phyloP scores from a whole-genome alignment of 1,140 invertebrate species.

The Tribolium madens region DNA sequence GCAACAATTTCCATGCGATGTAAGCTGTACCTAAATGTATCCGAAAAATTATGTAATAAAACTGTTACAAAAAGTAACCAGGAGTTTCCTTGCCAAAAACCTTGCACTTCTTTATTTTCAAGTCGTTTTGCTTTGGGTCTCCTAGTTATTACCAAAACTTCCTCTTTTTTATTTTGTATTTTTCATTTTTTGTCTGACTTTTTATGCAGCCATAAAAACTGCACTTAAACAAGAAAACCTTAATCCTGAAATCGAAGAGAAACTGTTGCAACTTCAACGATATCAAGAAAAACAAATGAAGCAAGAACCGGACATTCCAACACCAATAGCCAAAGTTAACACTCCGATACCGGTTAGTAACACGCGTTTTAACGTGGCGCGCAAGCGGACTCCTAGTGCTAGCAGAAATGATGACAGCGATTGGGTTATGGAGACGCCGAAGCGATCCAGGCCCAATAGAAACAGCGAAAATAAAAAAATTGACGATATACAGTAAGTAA shows the following conservation, averaged over 20 bases:
- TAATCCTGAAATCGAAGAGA: slow-evolving; percentile 94
- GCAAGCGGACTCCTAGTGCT: slow-evolving; percentile 61
- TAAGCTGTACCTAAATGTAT: slow-evolving; percentile 58
- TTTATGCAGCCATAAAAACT: slow-evolving; percentile 80
- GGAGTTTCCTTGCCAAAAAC: slow-evolving; percentile 57
- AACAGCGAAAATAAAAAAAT: slow-evolving; percentile 56
- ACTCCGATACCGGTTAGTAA: slow-evolving; percentile 52
- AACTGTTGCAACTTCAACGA: slow-evolving; percentile 86
- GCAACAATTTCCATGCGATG: slow-evolving; percentile 39
- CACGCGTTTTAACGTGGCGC: slow-evolving; percentile 51
- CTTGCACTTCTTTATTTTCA: slow-evolving; percentile 60
- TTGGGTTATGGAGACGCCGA: slow-evolving; percentile 71
- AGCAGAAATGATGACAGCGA: slow-evolving; percentile 68
- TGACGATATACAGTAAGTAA: slow-evolving; percentile 59
- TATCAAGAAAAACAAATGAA: slow-evolving; percentile 88
- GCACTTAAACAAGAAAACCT: slow-evolving; percentile 88
- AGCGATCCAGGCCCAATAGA: slow-evolving; percentile 61
- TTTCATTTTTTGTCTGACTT: slow-evolving; percentile 52
- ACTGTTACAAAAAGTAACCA: slow-evolving; percentile 51
- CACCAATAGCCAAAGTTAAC: slow-evolving; percentile 53
- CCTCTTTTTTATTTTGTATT: slow-evolving; percentile 48
- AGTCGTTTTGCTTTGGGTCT: slow-evolving; percentile 65
- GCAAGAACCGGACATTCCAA: slow-evolving; percentile 64
- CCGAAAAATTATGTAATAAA: slow-evolving; percentile 57
- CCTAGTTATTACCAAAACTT: slow-evolving; percentile 32